Evolutionary conservation across 1,140 invertebrate genomes (phyloP).

Genomic region (Asobara japonica): DNA sequence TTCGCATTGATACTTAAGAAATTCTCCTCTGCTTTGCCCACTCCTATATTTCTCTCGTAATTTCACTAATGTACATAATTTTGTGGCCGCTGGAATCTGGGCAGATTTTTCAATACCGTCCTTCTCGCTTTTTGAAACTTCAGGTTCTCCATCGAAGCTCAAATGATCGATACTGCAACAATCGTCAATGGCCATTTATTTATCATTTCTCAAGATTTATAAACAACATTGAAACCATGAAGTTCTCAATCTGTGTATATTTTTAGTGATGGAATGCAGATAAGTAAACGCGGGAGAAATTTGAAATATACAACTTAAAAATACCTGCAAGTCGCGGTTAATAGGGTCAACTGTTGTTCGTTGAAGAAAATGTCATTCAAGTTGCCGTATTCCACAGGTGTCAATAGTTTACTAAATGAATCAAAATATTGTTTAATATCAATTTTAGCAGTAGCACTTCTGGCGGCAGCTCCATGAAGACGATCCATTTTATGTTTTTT

Average conservation of each 20-base stretch:
- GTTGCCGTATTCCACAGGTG: neutral
- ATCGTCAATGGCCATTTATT: neutral
- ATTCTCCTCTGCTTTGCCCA: neutral
- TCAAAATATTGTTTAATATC: constrained; percentile 29
- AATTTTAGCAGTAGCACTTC: constrained; percentile 25
- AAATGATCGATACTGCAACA: constrained; percentile 30
- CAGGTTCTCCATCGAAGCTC: neutral
- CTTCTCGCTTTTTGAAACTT: neutral
- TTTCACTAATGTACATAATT: constrained; percentile 8
- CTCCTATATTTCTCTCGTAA: constrained; percentile 18
- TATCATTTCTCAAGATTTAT: neutral
- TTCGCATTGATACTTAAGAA: constrained; percentile 13
- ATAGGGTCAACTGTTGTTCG: neutral
- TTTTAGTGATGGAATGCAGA: neutral
- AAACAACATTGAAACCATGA: constrained; percentile 6
- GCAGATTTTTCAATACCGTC: neutral
- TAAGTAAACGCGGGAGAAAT: neutral
- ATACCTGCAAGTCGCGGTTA: neutral
- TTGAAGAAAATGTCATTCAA: neutral
- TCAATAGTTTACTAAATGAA: constrained; percentile 15
- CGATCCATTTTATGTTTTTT: constrained; percentile 25
- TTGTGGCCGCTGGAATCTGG: constrained; percentile 22
- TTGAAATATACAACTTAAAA: neutral
- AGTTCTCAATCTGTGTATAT: neutral
- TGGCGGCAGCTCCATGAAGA: constrained; percentile 9